These are phyloP conservation scores for Coregonus clupeaformis DNA, from an alignment of 2,113 vertebrate genomes.

Conservation along the genomic window DNA sequence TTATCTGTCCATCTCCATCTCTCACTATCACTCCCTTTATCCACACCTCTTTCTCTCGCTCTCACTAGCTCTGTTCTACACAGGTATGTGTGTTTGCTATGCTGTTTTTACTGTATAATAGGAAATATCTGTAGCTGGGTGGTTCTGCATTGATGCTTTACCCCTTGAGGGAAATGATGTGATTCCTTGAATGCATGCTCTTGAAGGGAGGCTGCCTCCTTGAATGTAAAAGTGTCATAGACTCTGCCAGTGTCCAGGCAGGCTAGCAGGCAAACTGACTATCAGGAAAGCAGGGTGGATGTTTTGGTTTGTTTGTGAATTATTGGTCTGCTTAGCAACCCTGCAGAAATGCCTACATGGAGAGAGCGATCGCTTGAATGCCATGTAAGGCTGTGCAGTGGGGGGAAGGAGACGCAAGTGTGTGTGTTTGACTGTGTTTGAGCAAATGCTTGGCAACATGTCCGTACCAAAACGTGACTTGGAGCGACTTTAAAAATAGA, in stretches of 20 bases:
- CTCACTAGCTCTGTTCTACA: neutral
- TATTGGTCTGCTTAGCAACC: constrained; percentile 65
- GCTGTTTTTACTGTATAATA: neutral
- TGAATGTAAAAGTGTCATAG: constrained; percentile 12
- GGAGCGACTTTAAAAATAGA: too few species aligned
- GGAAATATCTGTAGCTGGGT: constrained; percentile 2
- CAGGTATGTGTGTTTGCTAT: neutral
- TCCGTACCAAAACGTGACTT: constrained; percentile 5
- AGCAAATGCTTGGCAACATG: neutral
- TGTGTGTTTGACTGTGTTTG: constrained; percentile 15
- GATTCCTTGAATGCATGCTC: neutral
- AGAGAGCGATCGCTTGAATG: constrained; percentile 37
- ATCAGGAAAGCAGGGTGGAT: constrained; percentile 22
- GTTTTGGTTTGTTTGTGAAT: constrained; percentile 62
- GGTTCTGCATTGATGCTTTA: neutral
- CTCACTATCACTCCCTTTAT: neutral
- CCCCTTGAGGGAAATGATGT: neutral
- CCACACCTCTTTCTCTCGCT: neutral
- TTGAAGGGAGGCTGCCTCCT: constrained; percentile 28
- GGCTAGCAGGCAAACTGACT: neutral
- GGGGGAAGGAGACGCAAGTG: constrained; percentile 28
- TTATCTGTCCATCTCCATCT: neutral
- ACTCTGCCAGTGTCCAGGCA: neutral
- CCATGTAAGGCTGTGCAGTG: constrained; percentile 64
- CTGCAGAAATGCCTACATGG: constrained; percentile 40